Evolutionary conservation across 2,888 invertebrate genomes (phyloP), one percentile per base, ranked within the genome.

Genomic region (Tubulanus polymorphus): DNA sequence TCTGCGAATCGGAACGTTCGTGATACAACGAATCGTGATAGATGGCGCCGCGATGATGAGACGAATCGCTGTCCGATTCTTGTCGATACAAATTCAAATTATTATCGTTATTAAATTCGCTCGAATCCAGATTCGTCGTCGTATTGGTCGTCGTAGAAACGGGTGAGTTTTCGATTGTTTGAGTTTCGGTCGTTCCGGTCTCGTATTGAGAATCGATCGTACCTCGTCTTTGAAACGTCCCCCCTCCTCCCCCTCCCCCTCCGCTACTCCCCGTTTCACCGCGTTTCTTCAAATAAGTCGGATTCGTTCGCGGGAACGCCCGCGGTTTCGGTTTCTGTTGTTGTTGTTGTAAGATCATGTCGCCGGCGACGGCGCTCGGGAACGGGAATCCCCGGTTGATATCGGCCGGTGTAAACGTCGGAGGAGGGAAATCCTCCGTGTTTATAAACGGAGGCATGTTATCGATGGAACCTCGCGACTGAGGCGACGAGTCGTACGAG

Each of bases 271-370:
- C 63, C 29, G 63, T 63, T 20, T 63, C 61, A 55, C 72, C 67
- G 48, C 65, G 65, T 3, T 74, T 69, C 37, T 74, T 74, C 8
- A 75, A 70, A 59, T 74, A 77, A 15, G 76, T 71, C 15, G 77
- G 77, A 62, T 77, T 78, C 3, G 77, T 78, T 45, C 78, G 63
- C 20, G 77, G 77, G 61, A 76, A 76, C 18, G 72, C 63, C 20
- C 75, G 63, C 54, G 73, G 73, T 15, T 41, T 41, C 3, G 41
- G 41, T 20, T 23, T 41, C 41, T 20, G 18, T 15, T 41, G 20
- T 8, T 20, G 20, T 5, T 20, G 15, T 5, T 41, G 41, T 20
- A 18, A 23, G 6, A 41, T 41, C 23, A 20, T 18, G 18, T 41
- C 41, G 6, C 20, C 20, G 23, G 18, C 23, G 15, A 20, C 18